These are phyloP conservation scores for Kryptolebias ocellatus DNA, from an alignment of 2,797 vertebrate genomes.

Conservation along the genomic window DNA sequence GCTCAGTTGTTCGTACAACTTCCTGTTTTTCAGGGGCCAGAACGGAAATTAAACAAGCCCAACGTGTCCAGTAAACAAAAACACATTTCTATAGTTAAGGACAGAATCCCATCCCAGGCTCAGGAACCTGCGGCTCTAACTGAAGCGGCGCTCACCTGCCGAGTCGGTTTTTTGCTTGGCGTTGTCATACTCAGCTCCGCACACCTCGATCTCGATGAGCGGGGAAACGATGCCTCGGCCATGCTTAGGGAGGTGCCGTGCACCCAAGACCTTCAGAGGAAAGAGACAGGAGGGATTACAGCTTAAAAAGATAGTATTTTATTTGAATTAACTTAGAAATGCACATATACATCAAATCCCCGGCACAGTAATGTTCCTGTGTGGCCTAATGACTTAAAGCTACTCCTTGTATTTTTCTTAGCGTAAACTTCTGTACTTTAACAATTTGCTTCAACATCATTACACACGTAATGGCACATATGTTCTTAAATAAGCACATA, in stretches of 20 bases:
- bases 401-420: no score
- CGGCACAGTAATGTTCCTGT: background rate
- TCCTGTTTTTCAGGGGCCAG: slow-evolving; percentile 63
- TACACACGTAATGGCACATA: no score
- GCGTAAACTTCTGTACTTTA: no score
- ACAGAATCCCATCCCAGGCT: background rate
- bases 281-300: background rate
- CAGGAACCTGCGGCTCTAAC: background rate
- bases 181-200: slow-evolving; percentile 93
- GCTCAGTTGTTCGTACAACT: slow-evolving; percentile 48
- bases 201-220: slow-evolving; percentile 96
- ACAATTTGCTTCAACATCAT: no score
- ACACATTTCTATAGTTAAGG: slow-evolving; percentile 16
- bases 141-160: slow-evolving; percentile 82
- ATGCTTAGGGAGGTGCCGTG: slow-evolving; percentile 95
- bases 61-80: slow-evolving; percentile 42
- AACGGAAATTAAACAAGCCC: slow-evolving; percentile 44
- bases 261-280: slow-evolving; percentile 88
- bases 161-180: slow-evolving; percentile 95
- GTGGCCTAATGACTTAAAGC: no score
- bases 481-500: no score
- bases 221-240: slow-evolving; percentile 96
- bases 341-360: background rate
- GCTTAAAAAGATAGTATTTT: background rate
- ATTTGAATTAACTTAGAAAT: background rate